These are phyloP conservation scores for Drosophila orena DNA, from an alignment of 1,140 invertebrate genomes.

Conservation along the genomic window DNA sequence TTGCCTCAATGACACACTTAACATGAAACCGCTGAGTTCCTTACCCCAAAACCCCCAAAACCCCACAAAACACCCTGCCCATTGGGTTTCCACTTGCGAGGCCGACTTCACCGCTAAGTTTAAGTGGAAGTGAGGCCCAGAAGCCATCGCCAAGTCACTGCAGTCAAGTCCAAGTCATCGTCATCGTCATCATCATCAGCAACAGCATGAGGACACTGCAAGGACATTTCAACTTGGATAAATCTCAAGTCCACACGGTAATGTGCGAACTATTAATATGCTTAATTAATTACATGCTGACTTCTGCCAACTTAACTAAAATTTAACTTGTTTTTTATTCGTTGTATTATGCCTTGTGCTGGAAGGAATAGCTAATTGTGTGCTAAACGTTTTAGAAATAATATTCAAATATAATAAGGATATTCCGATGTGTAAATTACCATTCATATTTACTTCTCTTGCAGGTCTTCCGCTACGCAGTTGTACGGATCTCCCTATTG, in stretches of 20 bases:
- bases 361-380: too few relatives aligned
- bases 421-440: background rate
- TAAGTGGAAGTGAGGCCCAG: conserved; percentile 43
- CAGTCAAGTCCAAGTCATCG: conserved; percentile 52
- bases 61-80: conserved; percentile 2
- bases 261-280: background rate
- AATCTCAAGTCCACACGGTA: background rate
- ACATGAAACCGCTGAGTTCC: background rate
- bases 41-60: background rate
- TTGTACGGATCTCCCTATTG: conserved; percentile 27
- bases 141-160: conserved; percentile 38
- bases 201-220: conserved; percentile 29
- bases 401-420: background rate
- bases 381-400: too few relatives aligned
- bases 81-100: conserved; percentile 23
- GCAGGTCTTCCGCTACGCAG: background rate
- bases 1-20: conserved; percentile 46
- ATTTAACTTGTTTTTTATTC: too few relatives aligned
- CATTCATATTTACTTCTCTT: background rate
- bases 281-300: background rate
- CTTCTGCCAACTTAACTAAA: too few relatives aligned
- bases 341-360: too few relatives aligned
- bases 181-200: conserved; percentile 12
- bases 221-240: conserved; percentile 8
- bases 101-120: conserved; percentile 39